These are phyloP conservation scores for Clanis bilineata DNA, from an alignment of 2,888 invertebrate species.

Conservation along the genomic window DNA sequence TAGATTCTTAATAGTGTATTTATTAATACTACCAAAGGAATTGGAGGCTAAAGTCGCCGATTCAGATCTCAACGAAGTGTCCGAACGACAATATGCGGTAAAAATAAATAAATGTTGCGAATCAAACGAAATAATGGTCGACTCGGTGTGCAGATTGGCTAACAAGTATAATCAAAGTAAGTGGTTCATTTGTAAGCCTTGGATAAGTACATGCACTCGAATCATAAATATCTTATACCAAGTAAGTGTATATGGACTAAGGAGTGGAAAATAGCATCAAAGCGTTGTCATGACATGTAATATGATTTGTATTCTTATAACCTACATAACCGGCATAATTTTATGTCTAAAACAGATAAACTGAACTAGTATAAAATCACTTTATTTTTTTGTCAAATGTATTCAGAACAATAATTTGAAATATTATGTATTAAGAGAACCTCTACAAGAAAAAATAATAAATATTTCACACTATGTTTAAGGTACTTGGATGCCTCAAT, in stretches of 20 bases:
- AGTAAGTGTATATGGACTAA: not conserved
- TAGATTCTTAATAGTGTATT: conserved; percentile 62
- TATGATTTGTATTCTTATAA: too few species aligned
- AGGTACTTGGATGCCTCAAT: conserved; percentile 83
- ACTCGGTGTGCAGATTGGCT: conserved; percentile 84
- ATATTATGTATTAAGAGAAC: not conserved
- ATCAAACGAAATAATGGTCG: conserved; percentile 86
- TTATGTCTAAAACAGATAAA: too few species aligned
- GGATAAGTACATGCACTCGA: not conserved
- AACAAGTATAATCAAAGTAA: conserved; percentile 83
- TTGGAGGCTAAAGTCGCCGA: conserved; percentile 51
- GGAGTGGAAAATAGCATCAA: too few species aligned
- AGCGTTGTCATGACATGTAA: too few species aligned
- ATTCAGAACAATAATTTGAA: too few species aligned
- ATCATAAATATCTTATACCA: not conserved
- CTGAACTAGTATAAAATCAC: too few species aligned
- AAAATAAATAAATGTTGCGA: conserved; percentile 92
- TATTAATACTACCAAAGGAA: conserved; percentile 41
- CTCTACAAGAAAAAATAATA: too few species aligned
- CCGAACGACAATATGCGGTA: conserved; percentile 72
- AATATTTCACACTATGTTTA: conserved; percentile 26
- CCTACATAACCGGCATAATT: too few species aligned
- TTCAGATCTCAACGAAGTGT: conserved; percentile 73
- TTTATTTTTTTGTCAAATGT: too few species aligned
- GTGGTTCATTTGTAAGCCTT: conserved; percentile 32